Base-by-base conservation (phyloP, 2,113 vertebrate genomes). In the Baryphthengus martii region DNA sequence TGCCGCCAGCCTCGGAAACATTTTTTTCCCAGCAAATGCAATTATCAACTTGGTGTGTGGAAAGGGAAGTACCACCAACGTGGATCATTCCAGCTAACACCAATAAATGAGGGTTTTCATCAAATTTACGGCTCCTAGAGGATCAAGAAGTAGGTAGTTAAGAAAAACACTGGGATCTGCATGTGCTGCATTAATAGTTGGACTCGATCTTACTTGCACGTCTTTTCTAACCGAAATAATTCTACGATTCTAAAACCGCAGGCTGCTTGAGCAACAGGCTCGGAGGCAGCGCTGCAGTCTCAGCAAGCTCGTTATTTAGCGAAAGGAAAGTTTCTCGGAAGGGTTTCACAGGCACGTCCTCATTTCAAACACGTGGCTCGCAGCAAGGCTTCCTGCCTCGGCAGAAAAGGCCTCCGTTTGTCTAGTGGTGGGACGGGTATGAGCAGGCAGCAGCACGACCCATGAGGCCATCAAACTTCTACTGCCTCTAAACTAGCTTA, bases 291-390 rank as follows among this genome's bases (percentile, higher is more conserved):
- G 1, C 31, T 2, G 4, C 68, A 13, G 28, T 1, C 49, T 80
- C 33, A 2, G 1, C 39, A 4, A 42, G 63, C 31, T n/a, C 3
- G 4, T 90, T 52, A 44, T 9, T 40, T 35, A 56, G 17, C 3
- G 28, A 75, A 83, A 93, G 63, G 2, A 0, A 74, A 95, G 80
- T 52, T 90, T 73, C 68, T 62, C 15, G 1, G 50, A 13, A 16
- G 7, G 59, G 76, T 87, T 94, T 89, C 10, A 2, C n/a, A 68
- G 24, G 44, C 33, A 35, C 3, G 31, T 29, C 23, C 21, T 44
- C 4, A 17, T 39, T 35, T 33, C 63, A 19, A 89, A 40, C 95
- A 95, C 84, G 91, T 91, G 96, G 91, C 87, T 56, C 3, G 2
- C n/a, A 76, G 62, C 35, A 7, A 35, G 23, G 89, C 75, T 70